These are phyloP conservation scores for Morus bassanus DNA, from an alignment of 2,797 vertebrate species.

Conservation along the genomic window DNA sequence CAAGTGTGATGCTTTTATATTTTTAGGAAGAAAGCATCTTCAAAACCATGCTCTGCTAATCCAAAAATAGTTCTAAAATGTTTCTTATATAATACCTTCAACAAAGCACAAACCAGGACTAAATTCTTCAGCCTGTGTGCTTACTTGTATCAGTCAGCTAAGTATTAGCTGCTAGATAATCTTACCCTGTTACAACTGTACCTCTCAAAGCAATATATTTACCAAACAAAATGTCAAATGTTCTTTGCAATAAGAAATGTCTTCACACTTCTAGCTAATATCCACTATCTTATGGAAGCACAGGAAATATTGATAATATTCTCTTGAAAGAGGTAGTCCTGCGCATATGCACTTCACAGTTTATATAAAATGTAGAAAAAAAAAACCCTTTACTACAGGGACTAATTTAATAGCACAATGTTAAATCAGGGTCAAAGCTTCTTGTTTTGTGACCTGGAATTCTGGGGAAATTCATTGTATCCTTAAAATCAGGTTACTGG, in stretches of 20 bases:
- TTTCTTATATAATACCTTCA: neutral
- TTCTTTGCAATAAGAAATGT: neutral
- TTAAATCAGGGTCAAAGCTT: neutral
- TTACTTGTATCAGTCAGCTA: neutral
- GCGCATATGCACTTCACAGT: neutral
- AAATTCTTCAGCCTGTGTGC: neutral
- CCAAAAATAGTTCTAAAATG: neutral
- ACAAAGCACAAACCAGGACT: neutral
- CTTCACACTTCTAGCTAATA: neutral
- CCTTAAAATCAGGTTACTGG: neutral
- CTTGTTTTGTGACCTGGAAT: neutral
- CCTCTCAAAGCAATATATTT: neutral
- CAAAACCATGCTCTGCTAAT: neutral
- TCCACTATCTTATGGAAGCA: neutral
- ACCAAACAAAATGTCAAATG: neutral
- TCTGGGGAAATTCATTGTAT: neutral
- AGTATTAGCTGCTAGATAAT: neutral
- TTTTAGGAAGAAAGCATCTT: neutral
- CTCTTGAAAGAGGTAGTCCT: neutral
- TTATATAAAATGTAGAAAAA: neutral
- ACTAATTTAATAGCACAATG: neutral
- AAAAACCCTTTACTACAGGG: rapidly evolving
- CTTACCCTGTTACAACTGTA: neutral
- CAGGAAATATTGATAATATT: neutral
- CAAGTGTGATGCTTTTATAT: neutral